These are phyloP conservation scores for Patella pellucida DNA, from an alignment of 2,888 invertebrate genomes.

Conservation along the genomic window DNA sequence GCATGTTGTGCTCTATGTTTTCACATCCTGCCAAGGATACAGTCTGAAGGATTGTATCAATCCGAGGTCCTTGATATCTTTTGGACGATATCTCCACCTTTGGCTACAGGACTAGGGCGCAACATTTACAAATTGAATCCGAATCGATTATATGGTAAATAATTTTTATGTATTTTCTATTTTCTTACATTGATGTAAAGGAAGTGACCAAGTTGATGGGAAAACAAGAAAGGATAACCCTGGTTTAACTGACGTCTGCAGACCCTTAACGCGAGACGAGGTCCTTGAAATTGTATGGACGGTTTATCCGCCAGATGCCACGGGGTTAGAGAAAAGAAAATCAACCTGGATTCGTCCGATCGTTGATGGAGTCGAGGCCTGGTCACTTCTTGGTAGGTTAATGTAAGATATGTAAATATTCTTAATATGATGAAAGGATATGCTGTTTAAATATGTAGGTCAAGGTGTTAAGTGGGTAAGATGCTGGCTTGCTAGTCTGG, in stretches of 20 bases:
- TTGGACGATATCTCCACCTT: slow-evolving; percentile 62
- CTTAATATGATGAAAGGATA: too few species aligned
- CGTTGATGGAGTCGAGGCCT: slow-evolving; percentile 63
- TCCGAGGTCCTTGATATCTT: slow-evolving; percentile 58
- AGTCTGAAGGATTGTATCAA: slow-evolving; percentile 44
- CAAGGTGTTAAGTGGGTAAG: too few species aligned
- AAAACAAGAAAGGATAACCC: neutral
- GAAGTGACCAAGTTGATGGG: slow-evolving; percentile 20
- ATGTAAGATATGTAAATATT: neutral
- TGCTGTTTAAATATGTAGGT: too few species aligned
- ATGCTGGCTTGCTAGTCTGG: too few species aligned
- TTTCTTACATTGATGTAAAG: slow-evolving; percentile 8
- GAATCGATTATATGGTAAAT: neutral
- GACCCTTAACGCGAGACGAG: slow-evolving; percentile 44
- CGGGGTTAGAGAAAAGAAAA: slow-evolving; percentile 46
- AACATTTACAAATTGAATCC: slow-evolving; percentile 1
- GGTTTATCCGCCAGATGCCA: slow-evolving; percentile 61
- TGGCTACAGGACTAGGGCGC: slow-evolving; percentile 39
- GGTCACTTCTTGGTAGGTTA: slow-evolving; percentile 58
- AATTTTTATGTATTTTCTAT: neutral
- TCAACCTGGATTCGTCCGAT: slow-evolving; percentile 68
- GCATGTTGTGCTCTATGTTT: slow-evolving; percentile 48
- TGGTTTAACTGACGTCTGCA: slow-evolving; percentile 29
- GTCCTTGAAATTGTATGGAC: slow-evolving; percentile 64
- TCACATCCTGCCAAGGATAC: slow-evolving; percentile 44